Conservation (phyloP, 2,113 vertebrate species). For the Austrofundulus limnaeus region DNA sequence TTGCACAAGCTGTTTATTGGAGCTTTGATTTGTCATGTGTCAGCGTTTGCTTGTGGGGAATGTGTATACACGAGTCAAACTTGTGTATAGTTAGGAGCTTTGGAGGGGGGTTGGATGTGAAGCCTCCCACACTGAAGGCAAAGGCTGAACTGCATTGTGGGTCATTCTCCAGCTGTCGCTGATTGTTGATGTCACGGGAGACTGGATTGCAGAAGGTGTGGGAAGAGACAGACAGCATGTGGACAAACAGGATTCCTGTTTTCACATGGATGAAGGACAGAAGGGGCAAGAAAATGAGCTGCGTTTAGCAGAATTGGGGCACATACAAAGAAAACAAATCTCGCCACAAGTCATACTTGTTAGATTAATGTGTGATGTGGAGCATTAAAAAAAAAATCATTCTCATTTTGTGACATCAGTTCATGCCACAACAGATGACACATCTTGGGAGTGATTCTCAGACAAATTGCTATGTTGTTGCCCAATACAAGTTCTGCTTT, state of each 20-base stretch:
- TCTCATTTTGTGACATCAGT: background rate
- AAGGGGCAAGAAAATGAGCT: slow-evolving; percentile 24
- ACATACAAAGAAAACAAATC: slow-evolving; percentile 1
- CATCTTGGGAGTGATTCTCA: too few species aligned
- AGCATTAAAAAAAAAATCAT: background rate
- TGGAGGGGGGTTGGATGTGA: slow-evolving; percentile 33
- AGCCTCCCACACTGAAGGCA: slow-evolving; percentile 64
- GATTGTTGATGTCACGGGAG: slow-evolving; percentile 65
- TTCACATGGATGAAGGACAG: slow-evolving; percentile 35
- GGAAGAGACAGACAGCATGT: slow-evolving; percentile 36
- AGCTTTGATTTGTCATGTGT: slow-evolving; percentile 82
- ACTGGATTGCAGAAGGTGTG: slow-evolving; percentile 43
- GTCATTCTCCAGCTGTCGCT: slow-evolving; percentile 72
- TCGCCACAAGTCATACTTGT: background rate
- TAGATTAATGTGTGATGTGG: background rate
- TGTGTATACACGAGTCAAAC: slow-evolving; percentile 69
- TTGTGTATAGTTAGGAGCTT: slow-evolving; percentile 70
- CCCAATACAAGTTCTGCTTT: too few species aligned
- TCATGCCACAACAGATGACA: background rate
- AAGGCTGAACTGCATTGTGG: slow-evolving; percentile 62
- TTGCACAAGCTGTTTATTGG: slow-evolving; percentile 79
- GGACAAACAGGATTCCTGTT: slow-evolving; percentile 50
- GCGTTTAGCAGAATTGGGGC: slow-evolving; percentile 13
- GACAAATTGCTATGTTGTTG: too few species aligned
- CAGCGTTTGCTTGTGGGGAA: slow-evolving; percentile 64